These are phyloP conservation scores for Heterodera carotae DNA, from an alignment of 1,140 invertebrate genomes.

Conservation along the genomic window DNA sequence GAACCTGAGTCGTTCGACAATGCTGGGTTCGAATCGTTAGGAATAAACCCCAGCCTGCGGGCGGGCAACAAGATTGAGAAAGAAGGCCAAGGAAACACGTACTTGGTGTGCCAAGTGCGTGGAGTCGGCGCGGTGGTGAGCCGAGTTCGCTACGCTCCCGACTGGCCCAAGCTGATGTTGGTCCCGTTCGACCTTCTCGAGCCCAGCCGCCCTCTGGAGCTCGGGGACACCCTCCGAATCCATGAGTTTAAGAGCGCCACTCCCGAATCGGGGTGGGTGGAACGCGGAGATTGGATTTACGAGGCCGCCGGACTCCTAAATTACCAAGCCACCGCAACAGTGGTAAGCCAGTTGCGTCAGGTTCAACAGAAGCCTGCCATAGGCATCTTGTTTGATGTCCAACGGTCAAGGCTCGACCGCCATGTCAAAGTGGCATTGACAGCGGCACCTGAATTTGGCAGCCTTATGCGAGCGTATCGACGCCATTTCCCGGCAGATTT, in stretches of 20 bases:
- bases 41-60: background rate
- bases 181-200: background rate
- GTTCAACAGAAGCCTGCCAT: background rate
- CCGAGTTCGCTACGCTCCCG: background rate
- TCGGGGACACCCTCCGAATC: background rate
- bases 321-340: background rate
- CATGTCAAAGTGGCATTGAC: background rate
- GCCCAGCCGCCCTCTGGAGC: background rate
- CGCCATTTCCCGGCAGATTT: background rate
- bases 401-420: background rate
- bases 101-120: background rate
- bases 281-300: background rate
- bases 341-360: background rate
- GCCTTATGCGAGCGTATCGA: background rate
- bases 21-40: too few relatives aligned
- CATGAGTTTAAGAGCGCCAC: background rate
- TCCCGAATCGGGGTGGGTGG: background rate
- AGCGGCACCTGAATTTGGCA: background rate
- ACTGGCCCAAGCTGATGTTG: background rate
- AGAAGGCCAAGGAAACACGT: background rate
- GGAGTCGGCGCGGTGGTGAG: background rate
- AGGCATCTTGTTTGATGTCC: background rate
- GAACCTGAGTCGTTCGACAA: too few relatives aligned
- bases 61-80: background rate
- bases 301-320: background rate